Percentiles rank a stretch among this genome's conserved stretches.
Evolutionary conservation across 2,888 invertebrate genomes (phyloP).

Genomic region (Metellina segmentata): DNA sequence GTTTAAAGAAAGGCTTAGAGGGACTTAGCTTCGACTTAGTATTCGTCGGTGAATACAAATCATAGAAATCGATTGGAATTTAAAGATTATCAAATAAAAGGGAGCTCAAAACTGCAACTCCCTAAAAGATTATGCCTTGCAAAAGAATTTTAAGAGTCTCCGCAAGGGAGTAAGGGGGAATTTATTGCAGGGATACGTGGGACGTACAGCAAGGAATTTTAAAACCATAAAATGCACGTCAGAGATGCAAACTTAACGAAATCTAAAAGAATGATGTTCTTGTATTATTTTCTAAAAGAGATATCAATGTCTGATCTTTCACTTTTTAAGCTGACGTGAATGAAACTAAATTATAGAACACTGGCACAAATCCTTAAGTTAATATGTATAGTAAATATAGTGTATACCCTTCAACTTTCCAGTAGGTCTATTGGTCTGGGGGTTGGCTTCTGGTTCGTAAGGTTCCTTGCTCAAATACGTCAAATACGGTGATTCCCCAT

Average conservation of each 20-base stretch:
- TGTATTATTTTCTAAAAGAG: neutral
- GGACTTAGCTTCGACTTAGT: neutral
- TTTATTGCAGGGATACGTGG: neutral
- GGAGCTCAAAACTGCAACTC: neutral
- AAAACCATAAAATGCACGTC: neutral
- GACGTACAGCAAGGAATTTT: neutral
- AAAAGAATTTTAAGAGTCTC: neutral
- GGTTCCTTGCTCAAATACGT: too few species aligned
- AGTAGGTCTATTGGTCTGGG: too few species aligned
- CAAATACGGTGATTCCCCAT: too few species aligned
- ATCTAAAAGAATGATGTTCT: neutral
- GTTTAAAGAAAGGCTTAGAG: constrained; percentile 13
- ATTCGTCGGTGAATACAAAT: constrained; percentile 8
- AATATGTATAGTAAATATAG: too few species aligned
- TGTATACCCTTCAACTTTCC: too few species aligned
- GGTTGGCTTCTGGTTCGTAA: too few species aligned
- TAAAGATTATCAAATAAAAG: constrained; percentile 6
- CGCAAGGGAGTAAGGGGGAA: neutral
- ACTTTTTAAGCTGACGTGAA: neutral
- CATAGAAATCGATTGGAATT: constrained; percentile 16
- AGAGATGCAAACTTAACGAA: neutral
- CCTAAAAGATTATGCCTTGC: neutral
- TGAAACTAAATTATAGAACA: neutral
- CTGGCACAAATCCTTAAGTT: too few species aligned
- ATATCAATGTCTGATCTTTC: neutral